Percentiles rank a stretch among this genome's conserved stretches.
phyloP scores from a whole-genome alignment of 2,113 vertebrate species.

The Xyliphius kryptos region DNA sequence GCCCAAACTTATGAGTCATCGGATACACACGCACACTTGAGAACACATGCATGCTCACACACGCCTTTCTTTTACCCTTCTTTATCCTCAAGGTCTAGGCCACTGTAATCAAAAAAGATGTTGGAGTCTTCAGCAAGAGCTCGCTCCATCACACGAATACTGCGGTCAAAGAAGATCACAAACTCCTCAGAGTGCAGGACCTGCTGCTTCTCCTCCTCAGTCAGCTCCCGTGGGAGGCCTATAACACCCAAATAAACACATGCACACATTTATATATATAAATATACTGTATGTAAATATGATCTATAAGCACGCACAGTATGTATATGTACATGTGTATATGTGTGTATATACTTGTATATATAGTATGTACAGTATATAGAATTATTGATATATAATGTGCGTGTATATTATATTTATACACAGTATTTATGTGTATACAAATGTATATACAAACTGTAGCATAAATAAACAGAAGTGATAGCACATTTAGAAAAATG shows the following conservation, averaged over 20 bases:
- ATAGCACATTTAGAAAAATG: constrained; percentile 6
- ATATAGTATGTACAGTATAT: no score
- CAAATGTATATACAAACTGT: no score
- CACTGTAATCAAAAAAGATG: constrained; percentile 95
- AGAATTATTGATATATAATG: no score
- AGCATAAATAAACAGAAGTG: constrained; percentile 32
- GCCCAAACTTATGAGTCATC: constrained; percentile 48
- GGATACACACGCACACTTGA: no score
- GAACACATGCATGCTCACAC: constrained; percentile 1
- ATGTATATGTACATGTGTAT: no score
- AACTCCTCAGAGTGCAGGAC: constrained; percentile 93
- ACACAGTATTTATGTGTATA: no score
- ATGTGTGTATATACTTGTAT: no score
- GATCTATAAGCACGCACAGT: no score
- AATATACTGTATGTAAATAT: no score
- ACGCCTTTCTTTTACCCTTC: constrained; percentile 84
- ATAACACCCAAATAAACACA: constrained; percentile 34
- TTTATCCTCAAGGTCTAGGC: constrained; percentile 86
- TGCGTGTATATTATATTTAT: no score
- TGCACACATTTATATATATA: constrained; percentile 30
- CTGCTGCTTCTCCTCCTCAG: constrained; percentile 94
- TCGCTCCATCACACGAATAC: constrained; percentile 89
- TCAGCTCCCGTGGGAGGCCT: constrained; percentile 85
- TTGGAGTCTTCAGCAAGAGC: constrained; percentile 87
- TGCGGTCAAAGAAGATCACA: constrained; percentile 93